Evolutionary conservation across 1,140 invertebrate species (phyloP).

Genomic region (Brachionus manjavacas): DNA sequence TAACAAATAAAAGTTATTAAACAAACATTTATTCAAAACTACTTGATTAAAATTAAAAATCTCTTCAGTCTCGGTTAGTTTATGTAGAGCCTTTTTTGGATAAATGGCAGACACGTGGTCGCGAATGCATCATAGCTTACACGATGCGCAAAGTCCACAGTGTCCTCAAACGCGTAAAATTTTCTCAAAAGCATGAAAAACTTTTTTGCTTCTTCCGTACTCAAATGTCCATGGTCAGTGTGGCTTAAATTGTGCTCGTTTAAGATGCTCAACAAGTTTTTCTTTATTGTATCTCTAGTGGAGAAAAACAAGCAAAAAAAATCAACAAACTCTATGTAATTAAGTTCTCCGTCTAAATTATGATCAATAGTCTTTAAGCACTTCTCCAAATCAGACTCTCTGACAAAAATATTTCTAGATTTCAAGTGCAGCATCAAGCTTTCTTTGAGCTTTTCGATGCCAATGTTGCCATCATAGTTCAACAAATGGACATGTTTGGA

Average conservation of each 20-base stretch:
- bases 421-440: background rate
- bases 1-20: background rate
- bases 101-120: background rate
- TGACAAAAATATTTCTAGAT: background rate
- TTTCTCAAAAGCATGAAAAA: slow-evolving; percentile 25
- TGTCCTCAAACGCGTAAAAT: background rate
- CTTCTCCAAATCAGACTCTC: background rate
- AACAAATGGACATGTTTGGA: slow-evolving; percentile 5
- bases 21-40: slow-evolving; percentile 3
- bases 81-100: background rate
- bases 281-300: background rate
- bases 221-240: background rate
- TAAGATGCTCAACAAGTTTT: slow-evolving; percentile 19
- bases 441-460: background rate
- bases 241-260: background rate
- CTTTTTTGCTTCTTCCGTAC: background rate
- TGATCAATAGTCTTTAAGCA: slow-evolving; percentile 20
- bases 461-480: background rate
- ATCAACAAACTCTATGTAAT: slow-evolving; percentile 24
- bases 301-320: slow-evolving; percentile 40
- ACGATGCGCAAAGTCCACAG: background rate
- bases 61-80: background rate
- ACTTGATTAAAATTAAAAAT: background rate
- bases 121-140: background rate
- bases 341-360: slow-evolving; percentile 9